Conservation (phyloP, 53 echinoderm and acorn worm genomes). For the Henricia sp. region DNA sequence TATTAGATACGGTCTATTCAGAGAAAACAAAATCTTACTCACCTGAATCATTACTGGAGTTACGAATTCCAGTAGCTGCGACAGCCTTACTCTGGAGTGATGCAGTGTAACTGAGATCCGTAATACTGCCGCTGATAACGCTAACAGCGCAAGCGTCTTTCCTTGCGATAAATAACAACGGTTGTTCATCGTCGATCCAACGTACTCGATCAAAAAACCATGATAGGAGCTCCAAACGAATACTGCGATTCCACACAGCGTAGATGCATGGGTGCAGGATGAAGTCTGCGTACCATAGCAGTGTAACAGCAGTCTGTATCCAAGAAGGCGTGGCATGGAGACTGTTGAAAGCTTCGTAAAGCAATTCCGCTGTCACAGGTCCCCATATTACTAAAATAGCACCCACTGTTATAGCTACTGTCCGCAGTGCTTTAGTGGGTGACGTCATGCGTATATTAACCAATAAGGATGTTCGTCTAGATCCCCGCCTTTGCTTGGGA, state of each 20-base stretch:
- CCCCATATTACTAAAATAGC: constrained; percentile 70
- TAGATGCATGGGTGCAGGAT: constrained; percentile 82
- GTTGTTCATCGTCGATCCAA: constrained; percentile 72
- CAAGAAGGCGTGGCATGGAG: constrained; percentile 47
- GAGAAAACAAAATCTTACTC: constrained; percentile 19
- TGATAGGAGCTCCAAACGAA: constrained; percentile 75
- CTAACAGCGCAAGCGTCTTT: constrained; percentile 72
- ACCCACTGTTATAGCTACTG: constrained; percentile 77
- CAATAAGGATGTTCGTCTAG: constrained; percentile 85
- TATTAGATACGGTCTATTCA: too few relatives aligned
- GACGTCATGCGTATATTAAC: constrained; percentile 96
- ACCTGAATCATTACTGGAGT: constrained; percentile 91
- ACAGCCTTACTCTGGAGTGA: constrained; percentile 37
- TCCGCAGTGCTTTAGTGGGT: constrained; percentile 88
- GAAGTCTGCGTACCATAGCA: constrained; percentile 69
- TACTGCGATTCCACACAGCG: constrained; percentile 90
- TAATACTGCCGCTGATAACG: constrained; percentile 86
- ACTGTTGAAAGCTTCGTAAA: constrained; percentile 75
- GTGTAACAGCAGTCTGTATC: constrained; percentile 59
- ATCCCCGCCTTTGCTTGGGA: constrained; percentile 56
- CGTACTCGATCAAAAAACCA: constrained; percentile 76
- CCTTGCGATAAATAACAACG: constrained; percentile 47
- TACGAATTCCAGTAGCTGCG: constrained; percentile 18
- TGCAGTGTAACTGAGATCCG: constrained; percentile 62
- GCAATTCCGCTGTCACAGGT: constrained; percentile 71